A percentile compares a stretch with the other conserved stretches of the same genome.
These are phyloP conservation scores for Arion vulgaris DNA, from an alignment of 1,140 invertebrate genomes.

Conservation along the genomic window DNA sequence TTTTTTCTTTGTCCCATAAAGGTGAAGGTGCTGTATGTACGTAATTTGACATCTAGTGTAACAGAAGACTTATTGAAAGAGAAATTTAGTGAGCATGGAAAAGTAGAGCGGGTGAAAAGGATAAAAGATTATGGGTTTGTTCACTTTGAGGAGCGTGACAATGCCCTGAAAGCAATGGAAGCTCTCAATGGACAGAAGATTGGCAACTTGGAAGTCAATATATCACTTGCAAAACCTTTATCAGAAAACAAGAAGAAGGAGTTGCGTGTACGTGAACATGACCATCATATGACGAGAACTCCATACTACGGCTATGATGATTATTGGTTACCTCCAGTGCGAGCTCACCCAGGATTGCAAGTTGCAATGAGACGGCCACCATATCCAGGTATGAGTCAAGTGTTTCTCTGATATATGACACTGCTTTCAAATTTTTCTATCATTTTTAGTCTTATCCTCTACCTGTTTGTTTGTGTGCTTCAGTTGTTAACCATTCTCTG, in stretches of 20 bases:
- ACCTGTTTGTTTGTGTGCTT: no score
- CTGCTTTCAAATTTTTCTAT: no score
- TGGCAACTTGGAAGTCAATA: constrained; percentile 91
- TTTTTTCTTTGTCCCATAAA: constrained; percentile 58
- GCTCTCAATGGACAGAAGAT: constrained; percentile 92
- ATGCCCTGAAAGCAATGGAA: constrained; percentile 96
- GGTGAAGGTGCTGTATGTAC: constrained; percentile 98
- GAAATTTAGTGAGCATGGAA: constrained; percentile 92
- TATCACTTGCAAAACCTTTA: constrained; percentile 97
- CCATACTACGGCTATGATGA: constrained; percentile 82
- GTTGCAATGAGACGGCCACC: constrained; percentile 27
- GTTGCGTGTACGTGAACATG: constrained; percentile 85
- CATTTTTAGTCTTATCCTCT: no score
- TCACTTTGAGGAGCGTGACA: constrained; percentile 97
- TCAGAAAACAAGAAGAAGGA: constrained; percentile 99
- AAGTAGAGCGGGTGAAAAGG: constrained; percentile 98
- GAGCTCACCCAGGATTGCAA: constrained; percentile 1
- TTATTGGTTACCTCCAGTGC: constrained; percentile 14
- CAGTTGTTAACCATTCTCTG: no score
- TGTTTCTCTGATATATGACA: no score
- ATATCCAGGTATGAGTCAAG: constrained; percentile 12
- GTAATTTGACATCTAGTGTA: constrained; percentile 96
- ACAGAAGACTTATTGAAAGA: constrained; percentile 96
- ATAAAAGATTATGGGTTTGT: constrained; percentile 99
- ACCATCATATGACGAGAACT: constrained; percentile 82